Base-by-base conservation (phyloP, 2,797 vertebrate species). In the Borostomias antarcticus region DNA sequence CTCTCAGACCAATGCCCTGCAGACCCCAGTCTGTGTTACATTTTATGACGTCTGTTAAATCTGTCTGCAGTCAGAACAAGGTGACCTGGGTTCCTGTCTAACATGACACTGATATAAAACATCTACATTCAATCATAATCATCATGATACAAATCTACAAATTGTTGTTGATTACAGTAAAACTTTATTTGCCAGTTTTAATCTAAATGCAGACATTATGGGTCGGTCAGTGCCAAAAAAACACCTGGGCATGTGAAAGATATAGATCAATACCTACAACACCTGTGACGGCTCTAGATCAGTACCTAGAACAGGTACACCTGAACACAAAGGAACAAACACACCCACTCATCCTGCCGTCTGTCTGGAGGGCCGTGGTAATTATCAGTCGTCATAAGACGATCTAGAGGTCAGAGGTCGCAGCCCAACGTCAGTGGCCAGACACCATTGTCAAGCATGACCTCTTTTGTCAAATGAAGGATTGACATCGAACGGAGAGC, bases 381-480 rank as follows among this genome's bases (percentile, higher is more conserved):
- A 84, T 86, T 71, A 84, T 72, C 69, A 69, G 75, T 29, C 62
- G 81, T 84, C 83, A 82, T 82, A 79, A 58, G 75, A 74, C 59
- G 53, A 84, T 72, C 69, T 21, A 32, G 74, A 54, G 82, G 82
- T 83, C 84, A 83, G 72, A 84, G 85, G 10, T 82, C 79, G 80
- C 28, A 66, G 57, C 73, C 67, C 57, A 5, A 66, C 57, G n/a
- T 45, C 48, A 23, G 69, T 30, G 9, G 73, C 74, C 33, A 86
- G 79, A 90, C 76, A 47, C 73, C 26, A 74, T 85, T 84, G 82
- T 87, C 74, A 79, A 69, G 69, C 74, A 59, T 28, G 58, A 81
- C 40, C 53, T 54, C 75, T 77, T 82, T 82, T 78, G 81, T 85
- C 73, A 64, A 25, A 25, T 15, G 32, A 19, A 64, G 62, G 25